A percentile compares a stretch with the other conserved stretches of the same genome.
These are phyloP conservation scores for Australoheros facetus DNA, from an alignment of 2,797 vertebrate species.

Conservation along the genomic window DNA sequence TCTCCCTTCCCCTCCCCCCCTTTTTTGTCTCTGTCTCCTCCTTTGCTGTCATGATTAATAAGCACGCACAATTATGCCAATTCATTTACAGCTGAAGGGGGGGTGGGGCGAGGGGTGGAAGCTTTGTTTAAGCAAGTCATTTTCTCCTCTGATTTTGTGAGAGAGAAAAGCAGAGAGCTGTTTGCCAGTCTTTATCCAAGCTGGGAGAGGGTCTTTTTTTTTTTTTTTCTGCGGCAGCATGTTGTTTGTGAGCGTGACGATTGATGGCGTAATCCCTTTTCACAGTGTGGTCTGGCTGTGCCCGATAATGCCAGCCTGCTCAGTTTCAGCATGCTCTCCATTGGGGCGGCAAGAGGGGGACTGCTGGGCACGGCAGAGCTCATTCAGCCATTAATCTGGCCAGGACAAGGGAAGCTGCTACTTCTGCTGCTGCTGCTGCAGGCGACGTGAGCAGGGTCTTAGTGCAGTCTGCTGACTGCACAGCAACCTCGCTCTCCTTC, in stretches of 20 bases:
- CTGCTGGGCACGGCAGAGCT: conserved; percentile 74
- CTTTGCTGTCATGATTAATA: conserved; percentile 72
- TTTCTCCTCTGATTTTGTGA: conserved; percentile 66
- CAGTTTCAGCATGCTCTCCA: conserved; percentile 76
- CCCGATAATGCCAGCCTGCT: conserved; percentile 82
- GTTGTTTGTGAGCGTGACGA: conserved; percentile 79
- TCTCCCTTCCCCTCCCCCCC: conserved; percentile 8
- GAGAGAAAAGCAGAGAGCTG: conserved; percentile 57
- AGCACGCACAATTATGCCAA: conserved; percentile 67
- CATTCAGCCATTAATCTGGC: conserved; percentile 81
- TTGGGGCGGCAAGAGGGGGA: conserved; percentile 72
- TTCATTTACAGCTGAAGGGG: conserved; percentile 62
- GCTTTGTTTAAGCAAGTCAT: conserved; percentile 73
- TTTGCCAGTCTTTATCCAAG: conserved; percentile 75
- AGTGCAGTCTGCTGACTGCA: conserved; percentile 77
- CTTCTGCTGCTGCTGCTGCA: conserved; percentile 68
- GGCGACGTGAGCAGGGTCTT: conserved; percentile 72
- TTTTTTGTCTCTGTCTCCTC: conserved; percentile 54
- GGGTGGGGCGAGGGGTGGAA: conserved; percentile 34
- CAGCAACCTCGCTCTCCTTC: conserved; percentile 57
- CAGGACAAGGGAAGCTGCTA: conserved; percentile 74
- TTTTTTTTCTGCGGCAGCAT: conserved; percentile 63
- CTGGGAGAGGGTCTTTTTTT: conserved; percentile 64
- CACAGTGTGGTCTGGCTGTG: conserved; percentile 82
- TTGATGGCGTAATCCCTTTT: conserved; percentile 83